Evolutionary conservation across 2,797 vertebrate species (phyloP).

Genomic region (Trichosurus vulpecula): DNA sequence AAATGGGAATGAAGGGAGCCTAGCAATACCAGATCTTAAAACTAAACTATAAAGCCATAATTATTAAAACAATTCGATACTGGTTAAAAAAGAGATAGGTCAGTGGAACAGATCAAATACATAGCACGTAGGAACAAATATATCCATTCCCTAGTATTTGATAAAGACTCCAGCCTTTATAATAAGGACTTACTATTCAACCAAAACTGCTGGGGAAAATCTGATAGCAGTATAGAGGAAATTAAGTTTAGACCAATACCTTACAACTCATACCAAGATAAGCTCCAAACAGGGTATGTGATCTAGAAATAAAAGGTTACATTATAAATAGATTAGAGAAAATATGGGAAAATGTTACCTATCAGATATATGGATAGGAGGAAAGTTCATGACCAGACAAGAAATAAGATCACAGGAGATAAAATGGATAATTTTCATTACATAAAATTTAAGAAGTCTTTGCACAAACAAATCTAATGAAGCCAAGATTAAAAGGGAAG

Average conservation of each 20-base stretch:
- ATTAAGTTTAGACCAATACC: background rate
- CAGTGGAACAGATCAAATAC: background rate
- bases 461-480: background rate
- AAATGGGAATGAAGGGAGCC: background rate
- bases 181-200: background rate
- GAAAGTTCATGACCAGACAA: background rate
- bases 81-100: background rate
- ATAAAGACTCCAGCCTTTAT: background rate
- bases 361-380: background rate
- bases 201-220: background rate
- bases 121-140: background rate
- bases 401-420: background rate
- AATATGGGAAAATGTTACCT: background rate
- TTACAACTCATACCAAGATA: background rate
- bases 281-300: background rate
- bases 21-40: background rate
- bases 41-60: background rate
- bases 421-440: background rate
- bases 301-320: background rate
- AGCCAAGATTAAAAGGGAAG: background rate
- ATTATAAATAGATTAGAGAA: background rate
- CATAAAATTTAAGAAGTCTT: background rate
- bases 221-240: background rate
- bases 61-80: background rate
- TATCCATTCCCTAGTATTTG: background rate